phyloP scores from a whole-genome alignment of 2,888 invertebrate genomes.

The Calliphora vomitoria region DNA sequence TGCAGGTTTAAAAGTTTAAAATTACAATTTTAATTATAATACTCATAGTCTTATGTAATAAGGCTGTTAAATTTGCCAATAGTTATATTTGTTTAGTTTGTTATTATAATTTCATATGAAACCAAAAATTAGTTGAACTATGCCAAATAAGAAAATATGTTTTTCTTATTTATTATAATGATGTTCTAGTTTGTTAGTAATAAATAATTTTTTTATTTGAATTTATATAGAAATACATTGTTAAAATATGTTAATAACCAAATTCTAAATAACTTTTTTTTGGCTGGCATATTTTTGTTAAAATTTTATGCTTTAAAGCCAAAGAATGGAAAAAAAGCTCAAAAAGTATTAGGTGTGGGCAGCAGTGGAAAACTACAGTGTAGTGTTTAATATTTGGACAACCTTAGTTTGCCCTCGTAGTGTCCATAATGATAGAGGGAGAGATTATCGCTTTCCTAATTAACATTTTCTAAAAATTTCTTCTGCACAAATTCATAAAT shows the following conservation, averaged over 20 bases:
- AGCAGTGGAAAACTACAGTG: too few relatives aligned
- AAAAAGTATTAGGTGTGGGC: too few relatives aligned
- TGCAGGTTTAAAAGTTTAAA: constrained; percentile 9
- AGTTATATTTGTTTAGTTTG: neutral
- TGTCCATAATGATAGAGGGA: too few relatives aligned
- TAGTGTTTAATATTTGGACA: too few relatives aligned
- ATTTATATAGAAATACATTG: too few relatives aligned
- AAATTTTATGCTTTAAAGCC: neutral
- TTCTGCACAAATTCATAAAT: too few relatives aligned
- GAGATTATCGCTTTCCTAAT: too few relatives aligned
- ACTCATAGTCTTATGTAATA: neutral
- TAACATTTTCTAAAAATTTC: too few relatives aligned
- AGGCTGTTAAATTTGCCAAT: neutral
- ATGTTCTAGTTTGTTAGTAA: too few relatives aligned
- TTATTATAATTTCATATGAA: neutral
- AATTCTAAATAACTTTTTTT: neutral
- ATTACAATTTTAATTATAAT: constrained; percentile 48
- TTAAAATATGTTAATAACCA: constrained; percentile 2
- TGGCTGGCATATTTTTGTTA: constrained; percentile 3
- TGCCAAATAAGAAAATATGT: neutral
- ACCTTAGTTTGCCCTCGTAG: too few relatives aligned
- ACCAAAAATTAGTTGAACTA: neutral
- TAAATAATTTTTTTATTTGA: too few relatives aligned
- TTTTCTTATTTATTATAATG: too few relatives aligned
- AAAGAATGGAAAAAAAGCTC: neutral